A percentile compares a stretch with the other conserved stretches of the same genome.
These are phyloP conservation scores for Odontocerum albicorne DNA, from an alignment of 2,888 invertebrate species.

Conservation along the genomic window DNA sequence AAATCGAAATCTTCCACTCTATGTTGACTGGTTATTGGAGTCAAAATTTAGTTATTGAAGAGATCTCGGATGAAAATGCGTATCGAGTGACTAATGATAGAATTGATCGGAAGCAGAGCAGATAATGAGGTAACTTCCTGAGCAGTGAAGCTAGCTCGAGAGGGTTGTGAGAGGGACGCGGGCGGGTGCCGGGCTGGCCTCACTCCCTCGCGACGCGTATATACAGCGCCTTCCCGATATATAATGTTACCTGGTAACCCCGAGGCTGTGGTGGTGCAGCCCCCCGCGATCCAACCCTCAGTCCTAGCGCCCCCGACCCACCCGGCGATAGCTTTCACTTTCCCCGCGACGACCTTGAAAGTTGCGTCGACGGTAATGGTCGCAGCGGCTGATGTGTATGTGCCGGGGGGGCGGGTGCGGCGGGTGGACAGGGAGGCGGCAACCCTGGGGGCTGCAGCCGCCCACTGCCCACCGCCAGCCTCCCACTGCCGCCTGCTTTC, in stretches of 20 bases:
- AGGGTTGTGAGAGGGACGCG: no score
- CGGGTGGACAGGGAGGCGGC: conserved; percentile 13
- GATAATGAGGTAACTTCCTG: no score
- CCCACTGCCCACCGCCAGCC: conserved; percentile 1
- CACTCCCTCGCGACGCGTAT: no score
- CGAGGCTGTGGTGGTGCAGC: conserved; percentile 14
- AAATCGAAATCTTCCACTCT: no score
- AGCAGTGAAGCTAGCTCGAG: no score
- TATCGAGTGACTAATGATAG: no score
- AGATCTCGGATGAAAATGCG: no score
- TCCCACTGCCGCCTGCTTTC: conserved; percentile 14
- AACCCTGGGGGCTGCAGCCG: conserved; percentile 8
- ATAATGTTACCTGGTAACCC: conserved; percentile 37
- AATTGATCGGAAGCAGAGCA: no score
- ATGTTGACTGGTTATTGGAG: no score
- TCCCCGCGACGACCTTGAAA: conserved; percentile 54
- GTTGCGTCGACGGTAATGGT: conserved; percentile 41
- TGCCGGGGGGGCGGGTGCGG: conserved; percentile 33
- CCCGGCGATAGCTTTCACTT: conserved; percentile 32
- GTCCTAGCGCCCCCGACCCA: conserved; percentile 9
- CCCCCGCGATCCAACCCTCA: conserved; percentile 4
- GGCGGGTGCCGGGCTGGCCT: no score
- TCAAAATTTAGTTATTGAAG: no score
- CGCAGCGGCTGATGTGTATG: conserved; percentile 42
- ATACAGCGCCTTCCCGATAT: conserved; percentile 28